Conservation (phyloP, 2,113 vertebrate species). For the Propithecus coquereli region DNA sequence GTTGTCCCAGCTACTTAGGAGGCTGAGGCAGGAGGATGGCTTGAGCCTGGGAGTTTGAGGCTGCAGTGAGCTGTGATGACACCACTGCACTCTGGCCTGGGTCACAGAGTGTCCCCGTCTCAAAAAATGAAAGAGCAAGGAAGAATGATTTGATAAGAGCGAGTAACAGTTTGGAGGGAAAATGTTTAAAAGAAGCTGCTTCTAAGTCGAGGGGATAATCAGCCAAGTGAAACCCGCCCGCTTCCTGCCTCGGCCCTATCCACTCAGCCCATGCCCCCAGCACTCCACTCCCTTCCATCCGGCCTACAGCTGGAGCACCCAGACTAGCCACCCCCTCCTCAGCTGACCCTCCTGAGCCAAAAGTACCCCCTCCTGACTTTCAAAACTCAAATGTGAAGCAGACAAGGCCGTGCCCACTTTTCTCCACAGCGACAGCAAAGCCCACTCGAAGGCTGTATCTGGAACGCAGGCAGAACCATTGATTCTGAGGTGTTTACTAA, state of each 20-base stretch:
- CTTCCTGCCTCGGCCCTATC: background rate
- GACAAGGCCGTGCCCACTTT: background rate
- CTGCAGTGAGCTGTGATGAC: too few relatives aligned
- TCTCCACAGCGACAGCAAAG: background rate
- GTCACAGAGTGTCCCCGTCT: too few relatives aligned
- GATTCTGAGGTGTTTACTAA: background rate
- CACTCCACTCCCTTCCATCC: fast-evolving
- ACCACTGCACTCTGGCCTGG: too few relatives aligned
- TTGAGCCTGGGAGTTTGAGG: too few relatives aligned
- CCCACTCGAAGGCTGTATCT: background rate
- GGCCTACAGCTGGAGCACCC: background rate
- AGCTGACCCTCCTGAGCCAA: background rate
- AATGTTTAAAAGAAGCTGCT: background rate
- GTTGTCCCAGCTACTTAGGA: too few relatives aligned
- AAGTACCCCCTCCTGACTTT: background rate
- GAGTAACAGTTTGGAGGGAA: background rate
- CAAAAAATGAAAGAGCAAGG: background rate
- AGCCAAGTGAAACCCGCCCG: background rate
- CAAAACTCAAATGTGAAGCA: background rate
- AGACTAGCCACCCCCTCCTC: background rate
- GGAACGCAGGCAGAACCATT: background rate
- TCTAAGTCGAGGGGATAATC: background rate
- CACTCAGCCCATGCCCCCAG: background rate
- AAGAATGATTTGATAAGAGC: too few relatives aligned
- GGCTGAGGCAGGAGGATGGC: too few relatives aligned